Conservation (phyloP, 2,888 invertebrate species). For the Latheticus oryzae region DNA sequence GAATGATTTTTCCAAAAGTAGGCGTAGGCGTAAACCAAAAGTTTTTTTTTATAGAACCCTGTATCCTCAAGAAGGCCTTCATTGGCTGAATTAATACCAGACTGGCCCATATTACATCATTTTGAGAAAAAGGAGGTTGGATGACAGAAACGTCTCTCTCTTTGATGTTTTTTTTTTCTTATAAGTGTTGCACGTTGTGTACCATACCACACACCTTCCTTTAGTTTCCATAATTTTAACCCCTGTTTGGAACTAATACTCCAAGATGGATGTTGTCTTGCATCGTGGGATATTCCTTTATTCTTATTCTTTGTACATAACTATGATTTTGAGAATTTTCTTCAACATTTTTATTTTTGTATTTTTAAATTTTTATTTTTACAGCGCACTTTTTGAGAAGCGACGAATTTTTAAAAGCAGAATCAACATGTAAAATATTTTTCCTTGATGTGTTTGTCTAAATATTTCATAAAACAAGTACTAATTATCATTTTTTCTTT, state of each 20-base stretch:
- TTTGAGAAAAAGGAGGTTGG: constrained; percentile 89
- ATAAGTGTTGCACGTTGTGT: constrained; percentile 51
- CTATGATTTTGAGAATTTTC: constrained; percentile 47
- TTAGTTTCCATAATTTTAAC: constrained; percentile 38
- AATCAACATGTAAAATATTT: constrained; percentile 48
- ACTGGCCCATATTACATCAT: constrained; percentile 93
- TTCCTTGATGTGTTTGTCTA: constrained; percentile 41
- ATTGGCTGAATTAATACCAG: constrained; percentile 94
- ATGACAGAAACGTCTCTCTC: constrained; percentile 60
- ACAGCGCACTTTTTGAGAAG: constrained; percentile 58
- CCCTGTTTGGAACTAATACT: constrained; percentile 32
- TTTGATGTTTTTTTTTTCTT: constrained; percentile 48
- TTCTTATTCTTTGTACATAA: constrained; percentile 48
- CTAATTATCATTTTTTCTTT: constrained; percentile 47
- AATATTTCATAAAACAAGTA: constrained; percentile 37
- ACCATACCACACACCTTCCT: constrained; percentile 25
- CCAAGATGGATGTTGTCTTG: constrained; percentile 59
- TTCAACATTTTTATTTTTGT: constrained; percentile 52
- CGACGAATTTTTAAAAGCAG: constrained; percentile 57
- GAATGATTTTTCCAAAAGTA: constrained; percentile 38
- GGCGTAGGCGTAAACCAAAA: constrained; percentile 56
- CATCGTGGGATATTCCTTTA: constrained; percentile 53
- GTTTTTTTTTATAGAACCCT: constrained; percentile 66
- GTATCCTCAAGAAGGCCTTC: constrained; percentile 82
- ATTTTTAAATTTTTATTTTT: constrained; percentile 51